A percentile compares a stretch with the other conserved stretches of the same genome.
phyloP scores from a whole-genome alignment of 2,797 vertebrate genomes.

The Artibeus lituratus region DNA sequence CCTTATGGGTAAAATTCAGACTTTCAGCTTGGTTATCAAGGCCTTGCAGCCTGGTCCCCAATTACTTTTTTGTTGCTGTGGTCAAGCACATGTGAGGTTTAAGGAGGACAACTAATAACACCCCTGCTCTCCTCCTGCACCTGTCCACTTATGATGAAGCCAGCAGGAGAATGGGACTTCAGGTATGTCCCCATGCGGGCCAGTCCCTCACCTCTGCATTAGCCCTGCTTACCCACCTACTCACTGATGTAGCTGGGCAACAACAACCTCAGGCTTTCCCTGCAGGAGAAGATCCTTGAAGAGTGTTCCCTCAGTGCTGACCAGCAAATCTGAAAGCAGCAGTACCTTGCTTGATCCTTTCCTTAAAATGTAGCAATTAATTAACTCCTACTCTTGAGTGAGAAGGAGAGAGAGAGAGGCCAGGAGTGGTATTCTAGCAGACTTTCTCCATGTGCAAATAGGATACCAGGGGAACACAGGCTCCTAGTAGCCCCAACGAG shows the following conservation, averaged over 20 bases:
- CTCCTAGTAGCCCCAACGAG: background rate
- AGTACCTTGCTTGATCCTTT: background rate
- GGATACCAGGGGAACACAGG: background rate
- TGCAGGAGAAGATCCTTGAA: background rate
- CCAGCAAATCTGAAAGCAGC: background rate
- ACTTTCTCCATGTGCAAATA: background rate
- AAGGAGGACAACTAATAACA: background rate
- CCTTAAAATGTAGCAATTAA: constrained; percentile 5
- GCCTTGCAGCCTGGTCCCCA: background rate
- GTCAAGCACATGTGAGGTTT: background rate
- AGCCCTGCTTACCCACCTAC: background rate
- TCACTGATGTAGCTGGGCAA: background rate
- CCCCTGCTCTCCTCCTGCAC: background rate
- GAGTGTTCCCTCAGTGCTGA: background rate
- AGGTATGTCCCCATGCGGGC: rapidly evolving
- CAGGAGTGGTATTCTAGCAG: background rate
- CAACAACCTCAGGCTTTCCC: background rate
- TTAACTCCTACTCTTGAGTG: background rate
- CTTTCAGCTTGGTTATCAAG: background rate
- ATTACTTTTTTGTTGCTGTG: background rate
- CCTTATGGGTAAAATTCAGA: background rate
- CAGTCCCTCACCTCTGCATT: background rate
- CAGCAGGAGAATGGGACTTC: background rate
- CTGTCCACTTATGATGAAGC: background rate
- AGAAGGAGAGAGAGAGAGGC: background rate